Conservation (phyloP, 2,888 invertebrate genomes). For the Noctua fimbriata region DNA sequence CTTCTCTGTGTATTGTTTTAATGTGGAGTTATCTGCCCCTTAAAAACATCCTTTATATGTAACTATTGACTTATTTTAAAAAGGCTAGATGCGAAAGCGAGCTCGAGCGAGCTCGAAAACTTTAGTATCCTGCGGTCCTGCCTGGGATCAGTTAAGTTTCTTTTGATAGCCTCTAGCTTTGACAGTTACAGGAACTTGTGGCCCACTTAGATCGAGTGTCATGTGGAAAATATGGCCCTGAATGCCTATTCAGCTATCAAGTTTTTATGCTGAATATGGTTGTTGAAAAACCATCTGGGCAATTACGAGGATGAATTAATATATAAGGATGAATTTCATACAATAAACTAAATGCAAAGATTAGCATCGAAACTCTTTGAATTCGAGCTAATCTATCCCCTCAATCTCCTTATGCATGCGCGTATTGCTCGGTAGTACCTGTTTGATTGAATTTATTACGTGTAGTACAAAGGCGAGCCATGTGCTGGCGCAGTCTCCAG, state of each 20-base stretch:
- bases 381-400: background rate
- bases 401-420: background rate
- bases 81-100: no score
- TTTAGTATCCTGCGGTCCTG: no score
- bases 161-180: no score
- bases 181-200: no score
- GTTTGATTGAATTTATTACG: background rate
- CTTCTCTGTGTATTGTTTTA: no score
- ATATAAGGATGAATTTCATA: background rate
- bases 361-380: conserved; percentile 4
- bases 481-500: background rate
- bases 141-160: no score
- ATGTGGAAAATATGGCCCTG: no score
- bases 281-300: background rate
- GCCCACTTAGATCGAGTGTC: no score
- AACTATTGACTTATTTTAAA: no score
- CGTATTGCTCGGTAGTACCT: background rate
- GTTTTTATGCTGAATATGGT: background rate
- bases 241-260: background rate
- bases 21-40: no score
- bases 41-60: no score
- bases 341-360: background rate
- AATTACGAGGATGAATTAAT: background rate
- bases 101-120: no score
- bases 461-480: background rate